A percentile compares a stretch with the other conserved stretches of the same genome.
phyloP scores from a whole-genome alignment of 2,888 invertebrate species.

The Parnassius orleans region DNA sequence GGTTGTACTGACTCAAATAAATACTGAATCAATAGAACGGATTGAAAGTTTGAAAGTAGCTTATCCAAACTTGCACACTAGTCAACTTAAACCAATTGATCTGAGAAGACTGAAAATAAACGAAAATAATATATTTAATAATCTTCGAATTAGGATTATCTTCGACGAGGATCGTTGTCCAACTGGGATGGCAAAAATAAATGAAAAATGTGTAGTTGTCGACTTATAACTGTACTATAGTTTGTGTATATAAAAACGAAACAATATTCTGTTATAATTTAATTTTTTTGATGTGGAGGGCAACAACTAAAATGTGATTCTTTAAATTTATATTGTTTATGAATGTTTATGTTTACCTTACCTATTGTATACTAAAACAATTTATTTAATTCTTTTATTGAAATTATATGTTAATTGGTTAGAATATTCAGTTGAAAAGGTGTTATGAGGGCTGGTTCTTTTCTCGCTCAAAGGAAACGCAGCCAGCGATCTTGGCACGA shows the following conservation, averaged over 20 bases:
- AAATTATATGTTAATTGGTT: too few relatives aligned
- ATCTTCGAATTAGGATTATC: neutral
- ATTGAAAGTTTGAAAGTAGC: neutral
- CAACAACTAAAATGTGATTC: too few relatives aligned
- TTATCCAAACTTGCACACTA: neutral
- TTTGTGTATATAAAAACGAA: too few relatives aligned
- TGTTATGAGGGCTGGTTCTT: too few relatives aligned
- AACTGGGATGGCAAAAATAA: slow-evolving; percentile 24
- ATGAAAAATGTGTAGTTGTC: slow-evolving; percentile 23
- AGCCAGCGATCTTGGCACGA: too few relatives aligned
- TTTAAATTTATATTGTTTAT: neutral
- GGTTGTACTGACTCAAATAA: slow-evolving; percentile 1
- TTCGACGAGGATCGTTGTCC: slow-evolving; percentile 11
- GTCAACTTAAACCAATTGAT: too few relatives aligned
- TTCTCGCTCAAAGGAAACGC: too few relatives aligned
- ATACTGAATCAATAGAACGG: neutral
- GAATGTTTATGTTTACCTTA: neutral
- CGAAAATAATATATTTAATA: neutral
- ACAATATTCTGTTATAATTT: too few relatives aligned
- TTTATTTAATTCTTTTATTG: too few relatives aligned
- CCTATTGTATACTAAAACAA: neutral
- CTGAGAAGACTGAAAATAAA: too few relatives aligned
- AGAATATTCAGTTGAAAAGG: too few relatives aligned
- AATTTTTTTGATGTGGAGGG: neutral
- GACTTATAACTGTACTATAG: neutral